phyloP scores from a whole-genome alignment of 2,888 invertebrate genomes.

The Hirtodrosophila confusa region DNA sequence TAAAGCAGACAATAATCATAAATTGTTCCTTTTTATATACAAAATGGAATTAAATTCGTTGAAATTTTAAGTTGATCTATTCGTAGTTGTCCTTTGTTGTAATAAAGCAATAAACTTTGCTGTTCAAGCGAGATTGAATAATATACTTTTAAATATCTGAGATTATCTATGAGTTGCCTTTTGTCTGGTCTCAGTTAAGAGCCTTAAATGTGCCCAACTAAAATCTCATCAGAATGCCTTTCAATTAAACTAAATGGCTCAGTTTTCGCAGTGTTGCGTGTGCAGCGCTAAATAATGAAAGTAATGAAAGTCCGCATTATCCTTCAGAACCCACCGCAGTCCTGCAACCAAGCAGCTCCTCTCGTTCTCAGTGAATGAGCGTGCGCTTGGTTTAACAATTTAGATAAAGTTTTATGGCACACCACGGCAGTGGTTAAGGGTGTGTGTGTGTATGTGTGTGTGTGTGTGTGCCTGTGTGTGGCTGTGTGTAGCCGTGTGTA shows the following conservation, averaged over 20 bases:
- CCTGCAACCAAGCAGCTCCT: background rate
- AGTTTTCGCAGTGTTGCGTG: constrained; percentile 53
- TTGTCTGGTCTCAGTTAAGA: constrained; percentile 22
- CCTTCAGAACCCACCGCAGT: constrained; percentile 10
- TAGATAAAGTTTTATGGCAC: constrained; percentile 77
- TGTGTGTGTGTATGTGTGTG: constrained; percentile 22
- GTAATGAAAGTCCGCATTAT: constrained; percentile 60
- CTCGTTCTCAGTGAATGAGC: constrained; percentile 15
- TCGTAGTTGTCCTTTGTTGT: too few species aligned
- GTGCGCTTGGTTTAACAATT: constrained; percentile 72
- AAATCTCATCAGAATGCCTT: constrained; percentile 71
- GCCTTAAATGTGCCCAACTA: constrained; percentile 54
- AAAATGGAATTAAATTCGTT: too few species aligned
- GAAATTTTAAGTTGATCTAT: too few species aligned
- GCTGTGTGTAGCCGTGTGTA: too few species aligned
- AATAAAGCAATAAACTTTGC: too few species aligned
- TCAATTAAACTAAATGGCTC: constrained; percentile 73
- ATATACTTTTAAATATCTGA: too few species aligned
- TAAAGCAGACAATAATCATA: too few species aligned
- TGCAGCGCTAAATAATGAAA: constrained; percentile 65
- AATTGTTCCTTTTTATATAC: too few species aligned
- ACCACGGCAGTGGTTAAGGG: constrained; percentile 56
- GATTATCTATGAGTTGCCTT: background rate
- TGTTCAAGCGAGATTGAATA: too few species aligned
- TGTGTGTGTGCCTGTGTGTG: constrained; percentile 6